phyloP scores from a whole-genome alignment of 2,797 vertebrate species.

The Gobio occitaniae region DNA sequence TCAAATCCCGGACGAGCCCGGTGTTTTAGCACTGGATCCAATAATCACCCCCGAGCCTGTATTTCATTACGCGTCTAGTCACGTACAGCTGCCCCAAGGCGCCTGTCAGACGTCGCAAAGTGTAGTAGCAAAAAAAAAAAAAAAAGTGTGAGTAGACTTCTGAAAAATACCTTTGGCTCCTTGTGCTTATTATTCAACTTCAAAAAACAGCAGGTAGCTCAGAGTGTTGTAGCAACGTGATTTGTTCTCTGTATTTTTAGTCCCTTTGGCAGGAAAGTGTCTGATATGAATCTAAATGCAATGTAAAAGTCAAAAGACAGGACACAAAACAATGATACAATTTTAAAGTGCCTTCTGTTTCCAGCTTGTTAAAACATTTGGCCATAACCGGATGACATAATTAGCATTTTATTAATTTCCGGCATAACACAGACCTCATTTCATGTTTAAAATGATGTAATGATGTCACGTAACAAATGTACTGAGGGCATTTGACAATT shows the following conservation, averaged over 20 bases:
- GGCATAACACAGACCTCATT: background rate
- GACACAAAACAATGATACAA: background rate
- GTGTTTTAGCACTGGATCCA: background rate
- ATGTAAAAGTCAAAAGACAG: background rate
- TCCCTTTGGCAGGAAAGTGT: background rate
- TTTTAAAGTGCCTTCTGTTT: background rate
- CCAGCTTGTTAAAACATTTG: constrained; percentile 24
- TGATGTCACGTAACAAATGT: background rate
- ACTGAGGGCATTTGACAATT: background rate
- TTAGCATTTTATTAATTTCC: background rate
- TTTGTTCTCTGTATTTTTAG: background rate
- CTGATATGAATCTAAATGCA: background rate
- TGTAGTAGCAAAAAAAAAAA: background rate
- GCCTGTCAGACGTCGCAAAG: background rate
- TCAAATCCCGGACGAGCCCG: constrained; percentile 58
- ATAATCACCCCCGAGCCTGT: background rate
- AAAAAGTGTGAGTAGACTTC: background rate
- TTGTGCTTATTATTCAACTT: background rate
- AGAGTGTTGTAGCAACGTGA: background rate
- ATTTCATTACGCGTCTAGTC: background rate
- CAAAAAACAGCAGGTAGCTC: background rate
- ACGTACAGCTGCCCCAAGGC: background rate
- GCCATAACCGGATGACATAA: background rate
- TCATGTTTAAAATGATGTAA: background rate
- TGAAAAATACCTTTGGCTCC: background rate